Evolutionary conservation across 2,113 vertebrate genomes (phyloP), one percentile per base, ranked within the genome.

Genomic region (Falcunculus frontatus): DNA sequence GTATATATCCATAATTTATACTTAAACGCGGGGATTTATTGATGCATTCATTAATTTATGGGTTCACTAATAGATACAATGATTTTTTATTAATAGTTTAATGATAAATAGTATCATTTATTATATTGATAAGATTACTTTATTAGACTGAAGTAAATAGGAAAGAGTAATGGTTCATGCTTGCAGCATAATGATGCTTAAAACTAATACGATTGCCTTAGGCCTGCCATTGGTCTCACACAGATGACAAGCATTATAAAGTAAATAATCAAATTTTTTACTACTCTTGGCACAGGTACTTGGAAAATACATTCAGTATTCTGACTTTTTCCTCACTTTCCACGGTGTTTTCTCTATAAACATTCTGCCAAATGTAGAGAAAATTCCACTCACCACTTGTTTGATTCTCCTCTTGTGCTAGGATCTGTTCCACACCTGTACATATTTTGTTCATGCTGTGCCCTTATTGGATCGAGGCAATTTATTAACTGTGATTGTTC

Each of bases 241-340:
- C 84, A 44, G 62, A 82, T 92, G 92, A 86, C 75, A 95, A 87
- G 70, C n/a, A 87, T 91, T 97, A 88, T 90, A 91, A 29, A 89
- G 89, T 97, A 97, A 97, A 97, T 95, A 97, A 97, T 74, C 89
- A 94, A 68, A 90, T 70, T 46, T 92, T 91, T 96, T 96, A 97
- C 69, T 96, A 52, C 59, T 75, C 39, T 97, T 98, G 97, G 97
- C 98, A 90, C 76, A 92, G 37, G 29, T 29, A 69, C 44, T 90
- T 96, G 97, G 97, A 97, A 98, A 97, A 96, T 96, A 76, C 53
- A 80, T 56, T 93, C 12, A 9, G 29, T 85, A 44, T 64, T 80
- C 89, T 85, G 79, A 63, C 53, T 79, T 95, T 95, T 93, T 44
- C 89, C 84, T 97, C 72, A 35, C 82, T 97, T 96, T 91, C 72